phyloP scores from a whole-genome alignment of 2,797 vertebrate genomes.

The Chaetodon trifasciatus region DNA sequence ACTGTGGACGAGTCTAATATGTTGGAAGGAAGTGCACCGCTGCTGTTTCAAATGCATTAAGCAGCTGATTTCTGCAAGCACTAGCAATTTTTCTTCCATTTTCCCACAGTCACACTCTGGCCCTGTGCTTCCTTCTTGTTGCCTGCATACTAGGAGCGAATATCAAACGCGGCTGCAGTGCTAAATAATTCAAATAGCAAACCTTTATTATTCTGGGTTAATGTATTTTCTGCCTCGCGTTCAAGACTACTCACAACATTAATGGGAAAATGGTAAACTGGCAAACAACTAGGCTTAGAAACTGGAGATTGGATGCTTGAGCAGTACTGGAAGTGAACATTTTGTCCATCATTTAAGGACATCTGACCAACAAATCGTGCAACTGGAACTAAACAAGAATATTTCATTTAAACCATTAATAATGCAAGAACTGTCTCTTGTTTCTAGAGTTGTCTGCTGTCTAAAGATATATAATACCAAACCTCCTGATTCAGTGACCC shows the following conservation, averaged over 20 bases:
- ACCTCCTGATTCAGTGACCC: not conserved
- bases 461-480: not conserved
- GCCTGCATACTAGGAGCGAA: conserved; percentile 54
- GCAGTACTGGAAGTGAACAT: not conserved
- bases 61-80: conserved; percentile 61
- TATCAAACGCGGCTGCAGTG: conserved; percentile 59
- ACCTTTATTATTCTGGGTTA: conserved; percentile 61
- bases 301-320: conserved; percentile 35
- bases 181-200: conserved; percentile 71
- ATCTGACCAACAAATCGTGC: conserved; percentile 3
- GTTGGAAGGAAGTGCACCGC: conserved; percentile 9
- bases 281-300: conserved; percentile 25
- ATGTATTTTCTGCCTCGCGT: conserved; percentile 43
- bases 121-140: conserved; percentile 29
- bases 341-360: conserved; percentile 3
- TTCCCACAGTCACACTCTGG: conserved; percentile 45
- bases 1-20: conserved; percentile 19
- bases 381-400: not conserved
- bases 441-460: not conserved
- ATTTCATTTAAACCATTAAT: conserved; percentile 11
- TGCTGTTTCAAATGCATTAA: conserved; percentile 57
- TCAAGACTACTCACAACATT: conserved; percentile 47
- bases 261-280: conserved; percentile 17
- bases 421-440: not conserved
- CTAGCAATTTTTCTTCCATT: conserved; percentile 54